These are phyloP conservation scores for Fulmarus glacialis DNA, from an alignment of 2,113 vertebrate species.

Conservation along the genomic window DNA sequence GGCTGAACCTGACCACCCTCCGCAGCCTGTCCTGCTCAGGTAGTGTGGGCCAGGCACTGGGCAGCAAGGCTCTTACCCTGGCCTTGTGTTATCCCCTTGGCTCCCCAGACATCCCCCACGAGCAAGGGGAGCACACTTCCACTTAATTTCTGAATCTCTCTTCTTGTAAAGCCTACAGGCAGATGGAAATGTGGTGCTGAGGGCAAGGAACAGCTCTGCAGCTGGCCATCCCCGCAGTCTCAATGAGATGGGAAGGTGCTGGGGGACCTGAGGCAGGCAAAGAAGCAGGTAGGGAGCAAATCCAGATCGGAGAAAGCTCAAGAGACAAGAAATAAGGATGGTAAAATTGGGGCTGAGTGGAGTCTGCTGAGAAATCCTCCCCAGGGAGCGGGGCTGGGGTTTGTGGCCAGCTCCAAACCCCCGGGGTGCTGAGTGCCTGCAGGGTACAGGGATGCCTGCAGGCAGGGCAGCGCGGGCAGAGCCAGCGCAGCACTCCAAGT, in stretches of 20 bases:
- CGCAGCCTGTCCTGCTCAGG: background rate
- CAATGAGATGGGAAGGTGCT: background rate
- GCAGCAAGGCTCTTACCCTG: background rate
- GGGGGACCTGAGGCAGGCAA: background rate
- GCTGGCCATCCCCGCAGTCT: background rate
- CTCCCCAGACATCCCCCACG: background rate
- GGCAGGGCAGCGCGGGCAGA: background rate
- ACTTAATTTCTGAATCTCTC: background rate
- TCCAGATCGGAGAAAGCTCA: background rate
- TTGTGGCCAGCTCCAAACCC: background rate
- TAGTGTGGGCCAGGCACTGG: background rate
- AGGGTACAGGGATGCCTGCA: background rate
- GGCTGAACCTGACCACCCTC: background rate
- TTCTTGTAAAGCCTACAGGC: background rate
- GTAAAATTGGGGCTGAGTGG: background rate
- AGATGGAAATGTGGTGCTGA: background rate
- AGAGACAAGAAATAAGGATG: background rate
- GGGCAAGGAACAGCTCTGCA: background rate
- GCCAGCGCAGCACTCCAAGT: background rate
- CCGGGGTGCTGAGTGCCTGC: background rate
- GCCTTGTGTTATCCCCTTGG: background rate
- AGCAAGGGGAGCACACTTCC: background rate
- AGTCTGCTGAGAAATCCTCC: background rate
- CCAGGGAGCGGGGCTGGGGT: background rate
- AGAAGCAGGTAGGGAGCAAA: background rate